Conservation (phyloP, 2,113 vertebrate species). For the Clarias gariepinus region DNA sequence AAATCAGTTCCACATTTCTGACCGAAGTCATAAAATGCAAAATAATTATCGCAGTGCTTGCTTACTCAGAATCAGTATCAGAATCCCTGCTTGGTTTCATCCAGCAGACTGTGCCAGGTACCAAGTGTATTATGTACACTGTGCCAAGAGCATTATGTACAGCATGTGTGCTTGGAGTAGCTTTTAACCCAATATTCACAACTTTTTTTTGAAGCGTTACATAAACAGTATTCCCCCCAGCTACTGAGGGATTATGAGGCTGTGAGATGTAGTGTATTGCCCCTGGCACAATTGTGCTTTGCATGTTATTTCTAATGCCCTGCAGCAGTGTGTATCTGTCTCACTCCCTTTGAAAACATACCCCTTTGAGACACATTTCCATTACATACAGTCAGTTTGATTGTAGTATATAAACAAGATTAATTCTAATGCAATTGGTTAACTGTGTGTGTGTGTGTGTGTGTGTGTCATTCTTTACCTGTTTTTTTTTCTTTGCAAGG, state of each 20-base stretch:
- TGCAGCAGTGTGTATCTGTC: conserved; percentile 40
- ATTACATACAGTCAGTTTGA: conserved; percentile 49
- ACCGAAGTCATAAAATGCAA: neutral
- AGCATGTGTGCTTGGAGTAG: neutral
- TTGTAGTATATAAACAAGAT: conserved; percentile 39
- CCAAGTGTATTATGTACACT: neutral
- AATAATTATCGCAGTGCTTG: neutral
- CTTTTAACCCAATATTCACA: conserved; percentile 38
- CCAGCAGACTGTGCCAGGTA: neutral
- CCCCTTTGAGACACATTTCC: conserved; percentile 63
- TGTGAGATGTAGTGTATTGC: conserved; percentile 7
- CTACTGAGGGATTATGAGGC: conserved; percentile 26
- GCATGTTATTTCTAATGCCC: conserved; percentile 3
- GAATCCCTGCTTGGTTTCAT: neutral
- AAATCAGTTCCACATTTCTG: neutral
- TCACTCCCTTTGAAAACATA: conserved; percentile 53
- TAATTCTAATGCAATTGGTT: neutral
- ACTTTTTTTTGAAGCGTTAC: conserved; percentile 29
- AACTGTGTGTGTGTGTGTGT: neutral
- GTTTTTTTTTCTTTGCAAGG: too few species aligned
- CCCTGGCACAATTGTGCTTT: conserved; percentile 45
- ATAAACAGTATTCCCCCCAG: conserved; percentile 25
- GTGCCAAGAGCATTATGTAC: neutral
- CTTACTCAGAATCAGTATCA: neutral
- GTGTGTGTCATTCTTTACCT: too few species aligned